Evolutionary conservation across 2,113 vertebrate species (phyloP).

Genomic region (Aphyosemion australe): DNA sequence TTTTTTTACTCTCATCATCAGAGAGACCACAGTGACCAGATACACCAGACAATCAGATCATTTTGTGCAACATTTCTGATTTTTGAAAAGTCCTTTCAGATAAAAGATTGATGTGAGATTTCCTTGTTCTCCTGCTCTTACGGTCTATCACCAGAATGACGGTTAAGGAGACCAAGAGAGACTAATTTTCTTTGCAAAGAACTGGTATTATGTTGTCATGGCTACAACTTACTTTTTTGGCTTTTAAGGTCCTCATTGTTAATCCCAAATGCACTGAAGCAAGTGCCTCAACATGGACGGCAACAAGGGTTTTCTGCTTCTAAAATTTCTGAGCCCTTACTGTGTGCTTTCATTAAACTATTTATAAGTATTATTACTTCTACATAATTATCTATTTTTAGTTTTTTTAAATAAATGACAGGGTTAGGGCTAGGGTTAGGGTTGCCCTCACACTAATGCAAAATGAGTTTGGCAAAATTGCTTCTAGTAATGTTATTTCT

Average conservation of each 20-base stretch:
- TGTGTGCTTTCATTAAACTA: background rate
- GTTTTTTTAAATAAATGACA: too few species aligned
- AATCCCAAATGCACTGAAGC: constrained; percentile 9
- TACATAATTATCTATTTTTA: background rate
- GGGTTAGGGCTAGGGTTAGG: too few species aligned
- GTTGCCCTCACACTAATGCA: too few species aligned
- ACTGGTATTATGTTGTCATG: constrained; percentile 31
- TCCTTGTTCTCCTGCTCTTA: background rate
- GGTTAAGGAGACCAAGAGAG: background rate
- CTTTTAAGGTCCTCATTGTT: constrained; percentile 14
- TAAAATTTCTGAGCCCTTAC: background rate
- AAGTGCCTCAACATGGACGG: too few species aligned
- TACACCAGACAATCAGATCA: background rate
- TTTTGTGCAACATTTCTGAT: background rate
- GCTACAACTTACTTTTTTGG: constrained; percentile 23
- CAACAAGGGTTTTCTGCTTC: background rate
- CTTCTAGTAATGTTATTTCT: too few species aligned
- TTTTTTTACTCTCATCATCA: background rate
- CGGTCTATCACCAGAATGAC: background rate
- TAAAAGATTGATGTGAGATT: background rate
- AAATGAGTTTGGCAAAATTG: too few species aligned
- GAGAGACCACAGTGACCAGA: background rate
- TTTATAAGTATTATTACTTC: background rate
- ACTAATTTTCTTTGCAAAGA: constrained; percentile 5
- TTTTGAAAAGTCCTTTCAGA: constrained; percentile 23